Conservation (phyloP, 2,888 invertebrate genomes). For the Folsomia candida region DNA sequence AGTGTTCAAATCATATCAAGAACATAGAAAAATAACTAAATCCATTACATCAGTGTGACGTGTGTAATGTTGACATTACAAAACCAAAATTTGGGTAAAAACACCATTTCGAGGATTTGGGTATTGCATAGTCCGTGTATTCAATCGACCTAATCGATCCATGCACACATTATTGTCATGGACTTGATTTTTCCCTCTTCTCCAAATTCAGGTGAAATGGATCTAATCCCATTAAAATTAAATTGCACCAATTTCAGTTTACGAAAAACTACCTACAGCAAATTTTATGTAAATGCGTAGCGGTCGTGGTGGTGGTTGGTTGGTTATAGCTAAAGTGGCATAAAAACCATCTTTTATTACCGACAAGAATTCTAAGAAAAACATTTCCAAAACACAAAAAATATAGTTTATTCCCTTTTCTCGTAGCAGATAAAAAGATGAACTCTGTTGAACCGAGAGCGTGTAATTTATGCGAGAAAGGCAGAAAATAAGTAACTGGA, state of each 20-base stretch:
- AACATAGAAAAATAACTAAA: neutral
- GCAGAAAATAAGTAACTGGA: neutral
- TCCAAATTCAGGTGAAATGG: too few relatives aligned
- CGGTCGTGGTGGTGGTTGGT: neutral
- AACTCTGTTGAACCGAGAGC: neutral
- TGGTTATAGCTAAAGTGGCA: neutral
- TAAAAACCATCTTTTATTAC: conserved; percentile 1
- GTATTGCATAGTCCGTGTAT: neutral
- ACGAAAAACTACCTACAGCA: neutral
- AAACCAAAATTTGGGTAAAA: neutral
- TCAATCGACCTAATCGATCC: neutral
- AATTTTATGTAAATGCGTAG: neutral
- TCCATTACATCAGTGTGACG: neutral
- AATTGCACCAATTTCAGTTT: neutral
- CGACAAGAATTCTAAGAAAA: neutral
- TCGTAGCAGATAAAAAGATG: neutral
- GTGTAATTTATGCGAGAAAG: neutral
- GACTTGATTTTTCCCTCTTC: too few relatives aligned
- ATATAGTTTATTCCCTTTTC: neutral
- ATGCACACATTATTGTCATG: too few relatives aligned
- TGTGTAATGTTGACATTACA: neutral
- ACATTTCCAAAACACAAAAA: neutral
- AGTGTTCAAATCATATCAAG: neutral
- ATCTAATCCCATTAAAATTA: neutral
- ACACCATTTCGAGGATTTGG: too few relatives aligned